Evolutionary conservation across 2,888 invertebrate species (phyloP).

Genomic region (Diabrotica balteata): DNA sequence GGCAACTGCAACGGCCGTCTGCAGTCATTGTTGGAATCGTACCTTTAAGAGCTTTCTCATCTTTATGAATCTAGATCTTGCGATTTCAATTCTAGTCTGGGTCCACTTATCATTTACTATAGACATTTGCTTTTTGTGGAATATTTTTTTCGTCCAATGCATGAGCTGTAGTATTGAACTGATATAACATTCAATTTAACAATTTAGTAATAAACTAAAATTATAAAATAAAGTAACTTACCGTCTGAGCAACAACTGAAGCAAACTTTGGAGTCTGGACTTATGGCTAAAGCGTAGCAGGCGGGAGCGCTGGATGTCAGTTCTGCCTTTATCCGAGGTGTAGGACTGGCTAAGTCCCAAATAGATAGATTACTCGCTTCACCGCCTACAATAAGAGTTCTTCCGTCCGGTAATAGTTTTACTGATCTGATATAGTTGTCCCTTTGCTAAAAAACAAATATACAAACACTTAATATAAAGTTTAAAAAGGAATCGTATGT

Average conservation of each 20-base stretch:
- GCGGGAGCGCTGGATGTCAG: slow-evolving; percentile 91
- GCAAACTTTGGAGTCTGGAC: slow-evolving; percentile 96
- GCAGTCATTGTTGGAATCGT: no score
- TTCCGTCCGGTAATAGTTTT: slow-evolving; percentile 91
- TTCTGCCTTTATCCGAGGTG: slow-evolving; percentile 92
- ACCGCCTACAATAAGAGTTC: slow-evolving; percentile 94
- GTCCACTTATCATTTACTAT: no score
- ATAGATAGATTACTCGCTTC: slow-evolving; percentile 95
- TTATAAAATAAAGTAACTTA: slow-evolving; percentile 8
- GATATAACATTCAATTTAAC: no score
- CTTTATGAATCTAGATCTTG: no score
- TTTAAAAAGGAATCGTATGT: no score
- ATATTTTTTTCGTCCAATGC: no score
- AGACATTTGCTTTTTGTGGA: no score
- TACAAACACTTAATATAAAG: background rate
- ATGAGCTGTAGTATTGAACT: no score
- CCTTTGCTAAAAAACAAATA: slow-evolving; percentile 71
- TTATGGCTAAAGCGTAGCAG: slow-evolving; percentile 96
- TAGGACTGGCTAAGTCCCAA: slow-evolving; percentile 93
- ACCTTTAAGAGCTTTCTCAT: no score
- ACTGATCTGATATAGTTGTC: slow-evolving; percentile 97
- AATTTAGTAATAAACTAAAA: background rate
- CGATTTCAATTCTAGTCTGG: no score
- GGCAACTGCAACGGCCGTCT: no score
- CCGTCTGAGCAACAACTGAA: slow-evolving; percentile 98